phyloP scores from a whole-genome alignment of 2,797 vertebrate species.

The Aulostomus chinensis region DNA sequence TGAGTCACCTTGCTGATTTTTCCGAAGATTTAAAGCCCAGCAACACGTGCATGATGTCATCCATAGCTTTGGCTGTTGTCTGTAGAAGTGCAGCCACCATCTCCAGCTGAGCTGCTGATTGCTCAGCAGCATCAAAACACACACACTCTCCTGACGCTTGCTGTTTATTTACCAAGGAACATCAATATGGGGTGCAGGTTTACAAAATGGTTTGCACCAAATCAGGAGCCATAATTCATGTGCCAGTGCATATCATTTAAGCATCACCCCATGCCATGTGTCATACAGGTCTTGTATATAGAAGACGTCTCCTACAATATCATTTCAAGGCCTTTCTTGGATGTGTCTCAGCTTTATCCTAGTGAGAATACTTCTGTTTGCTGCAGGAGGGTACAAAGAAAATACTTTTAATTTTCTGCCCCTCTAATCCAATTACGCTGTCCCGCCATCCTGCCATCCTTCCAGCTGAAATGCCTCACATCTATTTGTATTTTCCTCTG shows the following conservation, averaged over 20 bases:
- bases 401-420: slow-evolving; percentile 60
- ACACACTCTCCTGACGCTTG: slow-evolving; percentile 24
- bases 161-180: slow-evolving; percentile 33
- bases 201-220: slow-evolving; percentile 26
- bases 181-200: slow-evolving; percentile 30
- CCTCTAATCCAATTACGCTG: slow-evolving; percentile 62
- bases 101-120: slow-evolving; percentile 33
- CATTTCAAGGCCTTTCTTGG: not conserved
- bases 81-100: slow-evolving; percentile 36
- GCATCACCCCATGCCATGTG: slow-evolving; percentile 15
- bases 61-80: slow-evolving; percentile 26
- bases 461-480: slow-evolving; percentile 40
- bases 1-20: slow-evolving; percentile 42
- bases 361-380: slow-evolving; percentile 19
- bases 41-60: slow-evolving; percentile 49
- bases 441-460: slow-evolving; percentile 35
- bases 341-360: slow-evolving; percentile 9
- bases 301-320: no score
- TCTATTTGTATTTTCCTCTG: not conserved
- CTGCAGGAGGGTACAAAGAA: slow-evolving; percentile 39
- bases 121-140: not conserved
- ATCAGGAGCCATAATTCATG: slow-evolving; percentile 14
- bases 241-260: slow-evolving; percentile 22
- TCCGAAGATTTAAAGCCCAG: slow-evolving; percentile 20
- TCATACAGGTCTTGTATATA: slow-evolving; percentile 9